Percentiles rank a stretch among this genome's conserved stretches.
These are phyloP conservation scores for Drosophila ezoana DNA, from an alignment of 2,888 invertebrate genomes.

Conservation along the genomic window DNA sequence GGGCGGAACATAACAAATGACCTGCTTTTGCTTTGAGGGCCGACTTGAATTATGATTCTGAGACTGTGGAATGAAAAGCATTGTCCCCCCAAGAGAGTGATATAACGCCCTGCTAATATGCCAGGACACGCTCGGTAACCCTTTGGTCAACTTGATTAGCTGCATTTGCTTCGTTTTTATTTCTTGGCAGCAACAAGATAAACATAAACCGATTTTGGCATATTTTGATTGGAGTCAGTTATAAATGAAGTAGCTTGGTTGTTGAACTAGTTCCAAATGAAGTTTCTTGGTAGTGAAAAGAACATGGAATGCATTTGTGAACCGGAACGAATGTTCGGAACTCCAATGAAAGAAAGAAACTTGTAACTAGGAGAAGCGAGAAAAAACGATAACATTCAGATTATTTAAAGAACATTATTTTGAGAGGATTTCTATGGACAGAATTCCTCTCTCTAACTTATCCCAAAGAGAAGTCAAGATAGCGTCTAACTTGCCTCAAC, in stretches of 20 bases:
- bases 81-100: slow-evolving; percentile 26
- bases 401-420: no score
- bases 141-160: slow-evolving; percentile 61
- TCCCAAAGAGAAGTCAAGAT: background rate
- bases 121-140: slow-evolving; percentile 62
- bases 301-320: no score
- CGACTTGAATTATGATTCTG: slow-evolving; percentile 65
- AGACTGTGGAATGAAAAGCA: slow-evolving; percentile 27
- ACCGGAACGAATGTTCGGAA: no score
- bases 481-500: background rate
- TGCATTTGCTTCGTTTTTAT: background rate
- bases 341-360: no score
- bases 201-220: slow-evolving; percentile 46
- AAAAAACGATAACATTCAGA: no score
- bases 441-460: background rate
- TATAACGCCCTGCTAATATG: slow-evolving; percentile 60
- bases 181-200: slow-evolving; percentile 19
- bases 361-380: no score
- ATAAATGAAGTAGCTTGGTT: slow-evolving; percentile 22
- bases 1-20: slow-evolving; percentile 68
- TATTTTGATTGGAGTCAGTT: slow-evolving; percentile 12
- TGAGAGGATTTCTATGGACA: no score
- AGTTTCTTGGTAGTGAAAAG: background rate
- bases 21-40: slow-evolving; percentile 49
- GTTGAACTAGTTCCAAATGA: slow-evolving; percentile 11